A percentile compares a stretch with the other conserved stretches of the same genome.
Conservation (phyloP, 1,140 invertebrate genomes). For the Cydia strobilella region DNA sequence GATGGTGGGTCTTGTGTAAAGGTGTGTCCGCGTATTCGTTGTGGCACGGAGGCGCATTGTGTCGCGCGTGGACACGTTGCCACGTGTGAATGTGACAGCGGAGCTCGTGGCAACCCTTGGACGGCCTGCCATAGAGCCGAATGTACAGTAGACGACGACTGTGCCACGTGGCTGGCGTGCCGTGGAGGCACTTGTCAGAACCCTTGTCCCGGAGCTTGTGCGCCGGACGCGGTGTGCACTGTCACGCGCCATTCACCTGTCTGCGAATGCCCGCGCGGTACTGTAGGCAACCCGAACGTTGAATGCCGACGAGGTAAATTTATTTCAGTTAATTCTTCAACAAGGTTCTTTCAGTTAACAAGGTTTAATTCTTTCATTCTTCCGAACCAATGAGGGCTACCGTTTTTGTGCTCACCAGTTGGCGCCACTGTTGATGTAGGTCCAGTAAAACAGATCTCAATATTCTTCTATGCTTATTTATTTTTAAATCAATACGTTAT, state of each 20-base stretch:
- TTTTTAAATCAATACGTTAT: too few species aligned
- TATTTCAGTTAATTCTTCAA: constrained; percentile 14
- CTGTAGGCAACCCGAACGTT: constrained; percentile 87
- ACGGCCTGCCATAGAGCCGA: constrained; percentile 88
- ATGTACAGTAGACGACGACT: constrained; percentile 87
- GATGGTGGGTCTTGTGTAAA: constrained; percentile 91
- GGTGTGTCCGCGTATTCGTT: constrained; percentile 89
- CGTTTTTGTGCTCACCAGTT: too few species aligned
- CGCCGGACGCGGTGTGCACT: constrained; percentile 84
- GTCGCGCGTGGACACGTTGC: constrained; percentile 87
- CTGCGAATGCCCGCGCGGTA: constrained; percentile 92
- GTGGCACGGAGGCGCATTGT: constrained; percentile 91
- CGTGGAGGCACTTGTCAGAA: constrained; percentile 87
- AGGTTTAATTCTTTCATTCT: background rate
- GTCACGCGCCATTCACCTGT: constrained; percentile 88
- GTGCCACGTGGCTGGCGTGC: constrained; percentile 87
- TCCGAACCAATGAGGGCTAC: too few species aligned
- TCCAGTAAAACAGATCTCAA: too few species aligned
- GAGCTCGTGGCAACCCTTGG: constrained; percentile 88
- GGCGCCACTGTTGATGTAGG: too few species aligned
- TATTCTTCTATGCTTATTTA: too few species aligned
- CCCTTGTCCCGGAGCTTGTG: constrained; percentile 89
- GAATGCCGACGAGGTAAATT: constrained; percentile 82
- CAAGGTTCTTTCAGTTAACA: constrained; percentile 17
- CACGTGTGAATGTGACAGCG: constrained; percentile 89